Evolutionary conservation across 2,888 invertebrate genomes (phyloP).

Genomic region (Ochropacha duplaris): DNA sequence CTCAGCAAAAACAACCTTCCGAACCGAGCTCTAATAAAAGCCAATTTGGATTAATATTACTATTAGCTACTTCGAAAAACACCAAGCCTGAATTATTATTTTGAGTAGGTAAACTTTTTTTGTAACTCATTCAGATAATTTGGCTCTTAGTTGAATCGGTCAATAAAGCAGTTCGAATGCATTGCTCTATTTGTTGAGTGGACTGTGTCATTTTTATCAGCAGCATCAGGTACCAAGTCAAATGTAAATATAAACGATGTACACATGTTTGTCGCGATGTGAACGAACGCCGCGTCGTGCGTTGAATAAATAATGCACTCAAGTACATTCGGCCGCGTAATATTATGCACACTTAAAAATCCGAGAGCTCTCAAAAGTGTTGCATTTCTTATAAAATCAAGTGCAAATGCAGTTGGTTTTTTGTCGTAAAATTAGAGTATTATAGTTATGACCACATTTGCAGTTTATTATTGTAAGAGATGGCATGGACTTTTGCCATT

Average conservation of each 20-base stretch:
- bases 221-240: neutral
- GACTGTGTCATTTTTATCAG: neutral
- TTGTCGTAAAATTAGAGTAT: neutral
- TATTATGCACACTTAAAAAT: constrained; percentile 7
- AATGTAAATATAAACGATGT: constrained; percentile 29
- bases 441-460: neutral
- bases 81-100: no score
- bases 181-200: neutral
- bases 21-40: no score
- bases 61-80: no score
- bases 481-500: neutral
- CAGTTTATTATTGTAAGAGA: neutral
- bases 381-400: neutral
- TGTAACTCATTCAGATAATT: no score
- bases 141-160: neutral
- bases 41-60: no score
- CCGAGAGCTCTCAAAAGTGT: constrained; percentile 9
- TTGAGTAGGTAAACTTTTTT: no score
- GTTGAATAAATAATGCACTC: constrained; percentile 50
- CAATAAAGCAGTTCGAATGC: neutral
- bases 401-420: neutral
- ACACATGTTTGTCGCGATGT: constrained; percentile 45
- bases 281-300: constrained; percentile 49
- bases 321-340: constrained; percentile 30
- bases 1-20: no score